Evolutionary conservation across 1,140 invertebrate species (phyloP), one percentile per base, ranked within the genome.

Genomic region (Drosophila burlai): DNA sequence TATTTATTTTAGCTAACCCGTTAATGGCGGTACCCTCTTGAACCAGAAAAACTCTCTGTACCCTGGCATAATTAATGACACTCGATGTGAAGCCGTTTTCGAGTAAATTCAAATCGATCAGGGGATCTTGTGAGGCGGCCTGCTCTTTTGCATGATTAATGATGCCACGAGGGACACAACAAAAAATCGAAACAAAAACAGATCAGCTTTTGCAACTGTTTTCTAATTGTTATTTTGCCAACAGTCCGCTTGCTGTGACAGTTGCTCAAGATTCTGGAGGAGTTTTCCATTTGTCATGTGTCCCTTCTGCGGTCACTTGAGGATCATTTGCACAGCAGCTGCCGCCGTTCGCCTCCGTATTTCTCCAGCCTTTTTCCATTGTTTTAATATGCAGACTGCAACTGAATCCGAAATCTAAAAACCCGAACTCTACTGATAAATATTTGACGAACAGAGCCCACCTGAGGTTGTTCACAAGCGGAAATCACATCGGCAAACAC

Each of bases 221-320:
- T 90, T 90, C 85, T 89, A 90, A 90, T 90, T 90, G 85, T 90
- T 87, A 64, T 81, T 79, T 72, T 89, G 77, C 80, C 80, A 89
- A 83, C 71, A 69, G 52, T 57, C 50, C 54, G 62, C 45, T 52
- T 67, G 69, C 77, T 76, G 62, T 85, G 81, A 76, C 81, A 83
- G 68, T 82, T 79, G 45, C 52, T 74, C 62, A 66, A 65, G 58
- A 59, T 36, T 60, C 57, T 55, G 43, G 36, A 62, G 47, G 18
- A 67, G 79, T 69, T 77, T 49, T 78, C 49, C 69, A 78, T 82
- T 76, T 82, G 64, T 82, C 68, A 76, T 76, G 61, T 62, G 43
- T 31, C 55, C 64, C 43, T 24, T 63, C 60, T 81, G 77, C 66
- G 67, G 74, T 90, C 85, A 89, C 77, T 90, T 85, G 75, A 76